Percentiles rank a stretch among this genome's conserved stretches.
Evolutionary conservation across 2,797 vertebrate genomes (phyloP).

Genomic region (Sylvia borin): DNA sequence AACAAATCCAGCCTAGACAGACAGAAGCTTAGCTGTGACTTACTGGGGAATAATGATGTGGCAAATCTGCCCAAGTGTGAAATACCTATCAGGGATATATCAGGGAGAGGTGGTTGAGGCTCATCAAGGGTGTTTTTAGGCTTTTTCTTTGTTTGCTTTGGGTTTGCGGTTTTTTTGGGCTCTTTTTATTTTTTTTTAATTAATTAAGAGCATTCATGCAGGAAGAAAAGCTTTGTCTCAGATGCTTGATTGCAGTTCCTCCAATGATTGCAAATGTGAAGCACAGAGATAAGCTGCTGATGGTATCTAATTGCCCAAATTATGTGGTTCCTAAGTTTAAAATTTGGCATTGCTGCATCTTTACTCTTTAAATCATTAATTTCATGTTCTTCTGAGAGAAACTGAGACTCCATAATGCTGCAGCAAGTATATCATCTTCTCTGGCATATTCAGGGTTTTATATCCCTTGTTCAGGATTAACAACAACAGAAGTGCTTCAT

Average conservation of each 20-base stretch:
- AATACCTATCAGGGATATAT: neutral
- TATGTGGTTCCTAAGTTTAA: neutral
- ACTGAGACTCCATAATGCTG: neutral
- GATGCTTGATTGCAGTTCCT: slow-evolving; percentile 16
- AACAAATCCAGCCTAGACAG: neutral
- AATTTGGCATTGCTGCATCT: neutral
- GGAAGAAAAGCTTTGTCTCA: slow-evolving; percentile 15
- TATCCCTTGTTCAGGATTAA: neutral
- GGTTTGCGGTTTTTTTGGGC: too few relatives aligned
- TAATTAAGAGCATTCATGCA: neutral
- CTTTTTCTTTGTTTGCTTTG: neutral
- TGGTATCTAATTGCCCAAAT: slow-evolving; percentile 12
- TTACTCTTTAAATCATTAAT: slow-evolving; percentile 1
- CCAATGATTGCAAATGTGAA: neutral
- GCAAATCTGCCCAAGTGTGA: neutral
- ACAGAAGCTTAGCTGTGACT: neutral
- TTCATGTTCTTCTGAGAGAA: neutral
- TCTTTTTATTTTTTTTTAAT: neutral
- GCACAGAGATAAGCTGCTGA: neutral
- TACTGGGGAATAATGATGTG: neutral
- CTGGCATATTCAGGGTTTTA: neutral
- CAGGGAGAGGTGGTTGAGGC: neutral
- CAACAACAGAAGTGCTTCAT: neutral
- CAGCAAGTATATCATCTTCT: neutral
- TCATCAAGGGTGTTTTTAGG: neutral